Conservation (phyloP, 1,140 invertebrate species). For the Argopecten irradians region DNA sequence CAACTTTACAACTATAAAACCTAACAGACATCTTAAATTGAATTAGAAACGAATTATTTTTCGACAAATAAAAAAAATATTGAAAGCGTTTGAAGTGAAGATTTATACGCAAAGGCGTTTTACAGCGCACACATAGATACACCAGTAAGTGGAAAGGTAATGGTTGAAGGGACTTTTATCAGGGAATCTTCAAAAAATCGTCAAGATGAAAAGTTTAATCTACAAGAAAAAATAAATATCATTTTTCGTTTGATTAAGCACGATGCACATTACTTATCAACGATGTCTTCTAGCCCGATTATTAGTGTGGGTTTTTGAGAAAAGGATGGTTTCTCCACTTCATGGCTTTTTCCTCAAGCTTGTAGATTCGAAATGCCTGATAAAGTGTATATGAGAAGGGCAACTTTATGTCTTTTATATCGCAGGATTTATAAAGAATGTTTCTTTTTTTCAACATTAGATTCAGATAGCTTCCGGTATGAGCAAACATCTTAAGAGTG, state of each 20-base stretch:
- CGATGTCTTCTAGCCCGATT: not conserved
- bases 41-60: not conserved
- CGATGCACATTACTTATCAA: not conserved
- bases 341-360: conserved; percentile 2
- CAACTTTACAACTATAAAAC: not conserved
- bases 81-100: not conserved
- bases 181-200: not conserved
- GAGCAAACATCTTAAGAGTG: conserved; percentile 1
- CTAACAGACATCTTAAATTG: not conserved
- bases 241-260: not conserved
- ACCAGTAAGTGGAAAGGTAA: not conserved
- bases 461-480: not conserved
- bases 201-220: not conserved
- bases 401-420: conserved; percentile 18
- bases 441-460: not conserved
- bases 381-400: not conserved
- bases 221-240: conserved; percentile 13
- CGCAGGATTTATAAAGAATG: not conserved
- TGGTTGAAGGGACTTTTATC: not conserved
- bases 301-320: not conserved
- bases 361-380: not conserved
- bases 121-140: not conserved
- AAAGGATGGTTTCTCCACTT: not conserved
- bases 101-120: not conserved
- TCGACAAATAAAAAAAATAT: not conserved